These are phyloP conservation scores for Dicyrtoma fusca DNA, from an alignment of 2,888 invertebrate species.

Conservation along the genomic window DNA sequence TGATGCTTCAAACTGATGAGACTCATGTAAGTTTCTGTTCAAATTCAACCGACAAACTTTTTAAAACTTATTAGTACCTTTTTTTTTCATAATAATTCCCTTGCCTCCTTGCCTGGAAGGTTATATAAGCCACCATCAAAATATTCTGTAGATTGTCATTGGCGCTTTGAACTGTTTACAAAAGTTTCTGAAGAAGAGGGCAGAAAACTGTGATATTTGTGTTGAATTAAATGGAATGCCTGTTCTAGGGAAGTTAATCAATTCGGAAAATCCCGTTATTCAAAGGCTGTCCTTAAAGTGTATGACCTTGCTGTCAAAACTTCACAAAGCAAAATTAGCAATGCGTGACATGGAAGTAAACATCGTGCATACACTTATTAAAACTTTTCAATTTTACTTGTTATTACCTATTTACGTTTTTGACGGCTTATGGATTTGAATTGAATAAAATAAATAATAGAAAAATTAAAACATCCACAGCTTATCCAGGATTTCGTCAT, in stretches of 20 bases:
- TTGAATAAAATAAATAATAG: too few species aligned
- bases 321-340: slow-evolving; percentile 44
- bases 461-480: too few species aligned
- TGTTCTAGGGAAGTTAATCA: slow-evolving; percentile 40
- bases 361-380: not conserved
- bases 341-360: slow-evolving; percentile 43
- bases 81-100: not conserved
- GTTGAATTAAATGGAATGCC: slow-evolving; percentile 45
- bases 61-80: too few species aligned
- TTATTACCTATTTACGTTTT: too few species aligned
- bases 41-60: too few species aligned
- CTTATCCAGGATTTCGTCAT: slow-evolving; percentile 41
- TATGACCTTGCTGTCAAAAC: slow-evolving; percentile 42
- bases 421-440: too few species aligned
- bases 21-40: slow-evolving; percentile 44
- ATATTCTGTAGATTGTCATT: slow-evolving; percentile 49
- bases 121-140: too few species aligned
- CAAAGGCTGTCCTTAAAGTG: slow-evolving; percentile 50
- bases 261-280: slow-evolving; percentile 43
- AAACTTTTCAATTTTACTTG: not conserved
- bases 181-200: slow-evolving; percentile 46
- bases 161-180: slow-evolving; percentile 50
- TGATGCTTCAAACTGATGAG: slow-evolving; percentile 51
- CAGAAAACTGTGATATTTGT: slow-evolving; percentile 47
- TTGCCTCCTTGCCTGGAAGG: too few species aligned